A percentile compares a stretch with the other conserved stretches of the same genome.
Conservation (phyloP, 2,888 invertebrate genomes). For the Pseudococcus longispinus region DNA sequence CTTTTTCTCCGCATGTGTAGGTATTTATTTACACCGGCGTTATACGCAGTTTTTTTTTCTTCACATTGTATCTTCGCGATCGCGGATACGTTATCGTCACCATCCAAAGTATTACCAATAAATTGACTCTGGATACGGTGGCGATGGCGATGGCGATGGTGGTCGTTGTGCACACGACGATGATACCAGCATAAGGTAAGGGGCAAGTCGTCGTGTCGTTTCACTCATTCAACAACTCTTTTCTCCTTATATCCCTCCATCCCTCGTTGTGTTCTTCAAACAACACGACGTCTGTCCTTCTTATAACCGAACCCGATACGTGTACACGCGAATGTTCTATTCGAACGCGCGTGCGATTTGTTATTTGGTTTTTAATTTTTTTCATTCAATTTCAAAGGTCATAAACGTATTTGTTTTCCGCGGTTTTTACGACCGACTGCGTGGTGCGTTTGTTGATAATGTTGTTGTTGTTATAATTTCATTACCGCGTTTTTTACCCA, state of each 20-base stretch:
- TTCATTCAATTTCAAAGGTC: constrained; percentile 35
- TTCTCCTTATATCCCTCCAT: background rate
- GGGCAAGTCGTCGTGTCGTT: background rate
- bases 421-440: constrained; percentile 25
- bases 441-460: background rate
- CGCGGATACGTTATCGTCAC: background rate
- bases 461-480: constrained; percentile 19
- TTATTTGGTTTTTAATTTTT: background rate
- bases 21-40: background rate
- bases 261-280: background rate
- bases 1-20: background rate
- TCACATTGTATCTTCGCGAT: background rate
- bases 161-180: background rate
- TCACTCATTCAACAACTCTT: constrained; percentile 9
- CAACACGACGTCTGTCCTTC: background rate
- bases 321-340: background rate
- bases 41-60: background rate
- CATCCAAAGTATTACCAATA: background rate
- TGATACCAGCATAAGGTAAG: background rate
- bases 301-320: background rate
- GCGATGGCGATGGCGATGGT: background rate
- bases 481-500: background rate
- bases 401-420: constrained; percentile 33
- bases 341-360: constrained; percentile 11
- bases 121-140: background rate